A percentile compares a stretch with the other conserved stretches of the same genome.
Conservation (phyloP, 2,888 invertebrate species). For the Diadegma fenestrale region DNA sequence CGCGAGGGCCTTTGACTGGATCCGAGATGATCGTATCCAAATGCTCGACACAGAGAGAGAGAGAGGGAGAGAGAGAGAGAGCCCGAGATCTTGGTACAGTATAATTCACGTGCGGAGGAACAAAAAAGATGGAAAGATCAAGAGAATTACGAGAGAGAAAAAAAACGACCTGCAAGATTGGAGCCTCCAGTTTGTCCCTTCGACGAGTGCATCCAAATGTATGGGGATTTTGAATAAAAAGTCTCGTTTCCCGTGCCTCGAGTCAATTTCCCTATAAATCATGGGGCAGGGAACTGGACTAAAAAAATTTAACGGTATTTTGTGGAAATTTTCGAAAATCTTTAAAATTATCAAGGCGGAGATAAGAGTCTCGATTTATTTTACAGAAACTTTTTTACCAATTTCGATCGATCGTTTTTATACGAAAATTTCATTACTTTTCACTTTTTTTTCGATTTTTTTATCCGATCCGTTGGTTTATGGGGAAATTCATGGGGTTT, state of each 20-base stretch:
- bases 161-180: conserved; percentile 22
- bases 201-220: not conserved
- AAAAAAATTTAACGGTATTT: not conserved
- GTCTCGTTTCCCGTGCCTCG: not conserved
- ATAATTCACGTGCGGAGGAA: conserved; percentile 47
- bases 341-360: not conserved
- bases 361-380: not conserved
- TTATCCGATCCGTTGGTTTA: not conserved
- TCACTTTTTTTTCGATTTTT: not conserved
- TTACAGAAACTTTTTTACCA: not conserved
- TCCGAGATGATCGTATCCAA: conserved; percentile 56
- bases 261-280: not conserved
- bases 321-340: not conserved
- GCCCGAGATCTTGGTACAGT: conserved; percentile 13
- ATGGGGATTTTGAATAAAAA: not conserved
- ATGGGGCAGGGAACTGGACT: not conserved
- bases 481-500: not conserved
- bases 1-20: conserved; percentile 60
- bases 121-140: conserved; percentile 28
- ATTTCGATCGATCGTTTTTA: not conserved
- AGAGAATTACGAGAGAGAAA: conserved; percentile 43
- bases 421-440: not conserved
- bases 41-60: conserved; percentile 38
- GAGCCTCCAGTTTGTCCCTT: not conserved
- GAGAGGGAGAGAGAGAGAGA: conserved; percentile 24